A percentile compares a stretch with the other conserved stretches of the same genome.
phyloP scores from a whole-genome alignment of 2,888 invertebrate species.

The Andrena haemorrhoa region DNA sequence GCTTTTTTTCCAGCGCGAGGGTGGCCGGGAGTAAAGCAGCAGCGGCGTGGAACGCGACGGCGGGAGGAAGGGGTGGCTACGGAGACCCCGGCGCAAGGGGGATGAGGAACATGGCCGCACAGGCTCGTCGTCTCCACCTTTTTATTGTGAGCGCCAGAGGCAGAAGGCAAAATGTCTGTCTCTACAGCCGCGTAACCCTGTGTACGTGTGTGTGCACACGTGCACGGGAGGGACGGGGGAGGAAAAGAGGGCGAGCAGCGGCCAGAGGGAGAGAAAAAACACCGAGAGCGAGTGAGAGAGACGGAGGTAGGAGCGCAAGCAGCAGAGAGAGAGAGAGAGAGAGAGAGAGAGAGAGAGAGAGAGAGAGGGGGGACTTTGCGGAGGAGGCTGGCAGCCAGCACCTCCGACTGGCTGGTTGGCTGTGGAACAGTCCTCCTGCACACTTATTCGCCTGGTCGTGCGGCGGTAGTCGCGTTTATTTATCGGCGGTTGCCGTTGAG shows the following conservation, averaged over 20 bases:
- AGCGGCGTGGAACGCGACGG: slow-evolving; percentile 55
- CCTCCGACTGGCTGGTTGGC: slow-evolving; percentile 70
- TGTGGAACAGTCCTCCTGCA: slow-evolving; percentile 74
- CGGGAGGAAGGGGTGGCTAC: slow-evolving; percentile 49
- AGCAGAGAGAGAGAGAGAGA: not conserved
- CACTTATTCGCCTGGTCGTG: slow-evolving; percentile 79
- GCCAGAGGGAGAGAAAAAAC: slow-evolving; percentile 26
- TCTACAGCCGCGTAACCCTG: slow-evolving; percentile 5
- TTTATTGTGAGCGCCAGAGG: slow-evolving; percentile 84
- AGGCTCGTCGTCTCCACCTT: slow-evolving; percentile 83
- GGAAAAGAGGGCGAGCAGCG: slow-evolving; percentile 29
- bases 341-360: slow-evolving; percentile 15
- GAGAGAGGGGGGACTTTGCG: slow-evolving; percentile 46
- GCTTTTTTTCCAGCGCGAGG: slow-evolving; percentile 68
- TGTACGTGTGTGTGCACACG: slow-evolving; percentile 26
- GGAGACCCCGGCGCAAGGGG: slow-evolving; percentile 64
- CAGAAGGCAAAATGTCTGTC: slow-evolving; percentile 78
- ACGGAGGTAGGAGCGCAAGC: slow-evolving; percentile 9
- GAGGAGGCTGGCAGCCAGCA: slow-evolving; percentile 69
- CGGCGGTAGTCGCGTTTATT: slow-evolving; percentile 82
- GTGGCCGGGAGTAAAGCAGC: slow-evolving; percentile 61
- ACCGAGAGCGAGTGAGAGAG: slow-evolving; percentile 19
- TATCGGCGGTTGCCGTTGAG: slow-evolving; percentile 84
- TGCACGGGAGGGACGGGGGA: slow-evolving; percentile 19
- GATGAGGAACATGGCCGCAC: slow-evolving; percentile 82